Evolutionary conservation across 2,797 vertebrate genomes (phyloP).

Genomic region (Danio jaintianensis): DNA sequence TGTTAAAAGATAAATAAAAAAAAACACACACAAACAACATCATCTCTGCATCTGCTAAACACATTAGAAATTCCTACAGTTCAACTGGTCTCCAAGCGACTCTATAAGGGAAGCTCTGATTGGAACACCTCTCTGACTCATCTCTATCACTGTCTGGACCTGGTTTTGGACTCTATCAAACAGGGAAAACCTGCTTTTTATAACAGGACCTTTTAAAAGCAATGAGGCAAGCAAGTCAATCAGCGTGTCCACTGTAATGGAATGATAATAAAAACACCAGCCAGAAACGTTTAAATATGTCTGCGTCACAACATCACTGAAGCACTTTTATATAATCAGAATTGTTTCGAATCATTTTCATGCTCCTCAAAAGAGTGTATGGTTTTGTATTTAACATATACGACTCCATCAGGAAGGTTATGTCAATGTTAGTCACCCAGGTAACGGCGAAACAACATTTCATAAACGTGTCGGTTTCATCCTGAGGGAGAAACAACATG

Average conservation of each 20-base stretch:
- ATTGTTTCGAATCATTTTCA: background rate
- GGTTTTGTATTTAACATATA: background rate
- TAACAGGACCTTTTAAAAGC: constrained; percentile 4
- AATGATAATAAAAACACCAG: constrained; percentile 47
- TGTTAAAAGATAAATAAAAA: constrained; percentile 63
- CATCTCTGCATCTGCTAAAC: constrained; percentile 14
- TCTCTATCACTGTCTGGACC: background rate
- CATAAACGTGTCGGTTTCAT: constrained; percentile 28
- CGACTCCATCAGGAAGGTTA: background rate
- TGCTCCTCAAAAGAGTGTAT: background rate
- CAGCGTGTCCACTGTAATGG: constrained; percentile 19
- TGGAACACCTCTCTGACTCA: constrained; percentile 18
- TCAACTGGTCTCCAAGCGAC: constrained; percentile 4
- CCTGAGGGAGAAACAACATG: background rate
- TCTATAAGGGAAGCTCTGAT: constrained; percentile 2
- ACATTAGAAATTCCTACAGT: constrained; percentile 18
- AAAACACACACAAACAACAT: constrained; percentile 36
- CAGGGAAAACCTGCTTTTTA: background rate
- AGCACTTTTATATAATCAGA: constrained; percentile 25
- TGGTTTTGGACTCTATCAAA: background rate
- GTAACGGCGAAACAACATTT: constrained; percentile 5
- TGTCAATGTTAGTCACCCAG: background rate
- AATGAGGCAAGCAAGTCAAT: constrained; percentile 6
- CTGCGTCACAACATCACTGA: constrained; percentile 9
- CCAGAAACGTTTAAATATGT: constrained; percentile 6